Base-by-base conservation (phyloP, 2,797 vertebrate genomes). In the Halcyon smyrnensis region DNA sequence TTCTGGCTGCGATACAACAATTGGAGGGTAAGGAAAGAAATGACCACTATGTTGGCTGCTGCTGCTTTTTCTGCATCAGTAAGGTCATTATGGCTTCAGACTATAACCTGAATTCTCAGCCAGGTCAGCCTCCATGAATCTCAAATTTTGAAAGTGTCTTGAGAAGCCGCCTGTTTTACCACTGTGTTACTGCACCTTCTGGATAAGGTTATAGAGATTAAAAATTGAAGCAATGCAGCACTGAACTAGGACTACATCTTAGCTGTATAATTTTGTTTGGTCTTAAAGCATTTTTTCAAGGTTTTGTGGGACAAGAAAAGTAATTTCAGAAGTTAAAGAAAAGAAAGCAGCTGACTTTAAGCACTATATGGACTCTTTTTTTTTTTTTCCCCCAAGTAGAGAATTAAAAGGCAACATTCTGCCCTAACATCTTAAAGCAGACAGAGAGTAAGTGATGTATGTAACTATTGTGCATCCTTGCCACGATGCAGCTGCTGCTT, bases 401-500 rank as follows among this genome's bases (percentile, higher is more conserved):
- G 43, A 92, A 92, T 48, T 86, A 84, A 25, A 86, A 86, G 46
- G 20, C 57, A 94, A 88, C 76, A 81, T 73, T 90, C 51, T 76
- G 73, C 41, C 48, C 43, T 76, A 50, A 39, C 28, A 56, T 74
- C 56, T 84, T 0, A 0, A 25, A 94, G 59, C 54, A 93, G 67
- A 82, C 79, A 90, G 73, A 86, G 75, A 83, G 28, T 74, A 89
- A 95, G 46, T 80, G 77, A 90, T 89, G 86, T 79, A 82, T 89
- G 4, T 23, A 94, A 70, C 74, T 60, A 76, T 12, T 65, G 89
- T 51, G 73, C 70, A 87, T 60, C 67, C 77, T 74, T 90, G 51
- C 74, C 0, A 1, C 28, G 93, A 91, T 48, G 68, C 59, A 95
- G 89, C 74, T 93, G 84, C 89, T 84, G 69, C 73, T 68, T 84